Base-by-base conservation (phyloP, 1,140 invertebrate genomes). In the Drosophila nigrodunni region DNA sequence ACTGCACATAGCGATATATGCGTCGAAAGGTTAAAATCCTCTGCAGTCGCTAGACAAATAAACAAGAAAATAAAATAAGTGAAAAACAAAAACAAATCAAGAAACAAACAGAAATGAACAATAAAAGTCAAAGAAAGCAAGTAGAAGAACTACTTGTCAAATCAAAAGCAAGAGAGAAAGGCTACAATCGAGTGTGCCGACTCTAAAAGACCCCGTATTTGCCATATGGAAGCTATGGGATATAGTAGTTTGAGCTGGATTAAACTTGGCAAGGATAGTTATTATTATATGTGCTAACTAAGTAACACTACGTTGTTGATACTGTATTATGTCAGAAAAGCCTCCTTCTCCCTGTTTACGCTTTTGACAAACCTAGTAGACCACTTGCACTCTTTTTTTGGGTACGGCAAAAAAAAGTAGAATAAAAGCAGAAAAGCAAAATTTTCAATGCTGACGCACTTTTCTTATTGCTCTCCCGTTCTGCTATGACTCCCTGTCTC, bases 361-460 rank as follows among this genome's bases (percentile, higher is more conserved):
- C 18, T 21, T 21, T 1, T 21, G 18, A 30, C 25, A 5, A 30
- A 30, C 25, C 25, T 30, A 30, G 6, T 5, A 30, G 25, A 30
- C 25, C 25, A 2, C 25, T 30, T 30, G 25, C 3, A 30, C 25
- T 30, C 6, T 21, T 0, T 30, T 30, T 30, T 30, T 30, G 25
- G 6, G 25, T 30, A 30, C 25, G 25, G 6, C 34, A 5, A 18
- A 49, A 41, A n/a, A n/a, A 46, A 15, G 15, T 30, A 30, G 25
- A 30, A 47, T 5, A 72, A 50, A 43, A 69, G 55, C 44, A 74
- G 30, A 72, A 50, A 58, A 74, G 69, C 44, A 70, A 44, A 70
- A 74, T 74, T 74, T 70, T 66, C 72, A 74, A 70, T 74, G 58
- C 72, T 74, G 72, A 74, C 72, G 72, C 72, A 74, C 72, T 74